Conservation (phyloP, 2,113 vertebrate genomes). For the Ahaetulla prasina region DNA sequence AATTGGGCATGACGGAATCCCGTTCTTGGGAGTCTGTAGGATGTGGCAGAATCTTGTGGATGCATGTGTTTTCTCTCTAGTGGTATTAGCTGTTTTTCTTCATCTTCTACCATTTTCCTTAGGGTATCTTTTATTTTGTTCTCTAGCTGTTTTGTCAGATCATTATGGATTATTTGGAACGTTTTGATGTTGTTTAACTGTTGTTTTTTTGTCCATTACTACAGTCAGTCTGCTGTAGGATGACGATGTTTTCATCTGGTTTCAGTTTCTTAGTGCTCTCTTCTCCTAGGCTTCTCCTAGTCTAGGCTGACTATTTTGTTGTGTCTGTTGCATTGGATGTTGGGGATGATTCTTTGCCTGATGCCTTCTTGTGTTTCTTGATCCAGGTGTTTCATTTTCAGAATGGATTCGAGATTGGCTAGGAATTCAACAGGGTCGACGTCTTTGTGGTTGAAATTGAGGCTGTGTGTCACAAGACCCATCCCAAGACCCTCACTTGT, state of each 20-base stretch:
- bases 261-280: background rate
- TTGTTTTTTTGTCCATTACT: background rate
- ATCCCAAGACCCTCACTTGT: background rate
- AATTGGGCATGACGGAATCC: background rate
- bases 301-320: background rate
- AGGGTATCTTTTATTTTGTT: background rate
- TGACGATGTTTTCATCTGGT: background rate
- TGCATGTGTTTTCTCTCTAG: background rate
- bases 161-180: background rate
- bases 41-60: background rate
- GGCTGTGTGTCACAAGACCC: background rate
- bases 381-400: background rate
- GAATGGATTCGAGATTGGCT: background rate
- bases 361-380: background rate
- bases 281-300: no score
- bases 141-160: background rate
- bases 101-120: background rate
- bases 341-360: background rate
- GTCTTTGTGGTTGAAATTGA: background rate
- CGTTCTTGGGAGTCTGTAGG: background rate
- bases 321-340: background rate
- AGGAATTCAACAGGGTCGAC: background rate
- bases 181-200: background rate
- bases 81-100: background rate
- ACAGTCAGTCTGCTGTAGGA: background rate